Evolutionary conservation across 1,140 invertebrate species (phyloP).

Genomic region (Trachymyrmex septentrionalis): DNA sequence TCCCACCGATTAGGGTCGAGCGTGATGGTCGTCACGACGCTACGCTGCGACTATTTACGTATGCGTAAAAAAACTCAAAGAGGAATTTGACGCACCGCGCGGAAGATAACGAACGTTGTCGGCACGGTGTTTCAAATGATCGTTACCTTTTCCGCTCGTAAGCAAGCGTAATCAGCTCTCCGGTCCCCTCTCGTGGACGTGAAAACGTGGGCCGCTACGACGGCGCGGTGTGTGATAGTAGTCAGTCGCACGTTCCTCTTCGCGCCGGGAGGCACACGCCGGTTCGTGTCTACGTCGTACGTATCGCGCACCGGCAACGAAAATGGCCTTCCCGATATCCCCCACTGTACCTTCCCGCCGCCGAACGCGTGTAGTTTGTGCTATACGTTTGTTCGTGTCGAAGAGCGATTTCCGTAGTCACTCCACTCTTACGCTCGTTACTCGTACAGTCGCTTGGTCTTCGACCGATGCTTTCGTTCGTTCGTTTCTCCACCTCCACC

Average conservation of each 20-base stretch:
- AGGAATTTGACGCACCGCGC: not conserved
- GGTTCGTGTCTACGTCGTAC: conserved; percentile 59
- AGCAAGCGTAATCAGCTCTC: not conserved
- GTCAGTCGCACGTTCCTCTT: conserved; percentile 27
- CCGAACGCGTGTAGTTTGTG: conserved; percentile 44
- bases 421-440: conserved; percentile 31
- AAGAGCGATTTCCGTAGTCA: conserved; percentile 11
- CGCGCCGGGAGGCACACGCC: conserved; percentile 51
- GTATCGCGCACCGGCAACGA: conserved; percentile 64
- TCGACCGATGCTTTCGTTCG: conserved; percentile 70
- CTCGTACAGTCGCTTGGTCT: conserved; percentile 35
- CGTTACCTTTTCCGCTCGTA: conserved; percentile 44
- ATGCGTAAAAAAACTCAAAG: not conserved
- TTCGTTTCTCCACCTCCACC: conserved; percentile 55
- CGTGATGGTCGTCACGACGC: not conserved
- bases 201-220: not conserved
- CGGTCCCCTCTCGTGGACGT: conserved; percentile 3
- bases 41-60: not conserved
- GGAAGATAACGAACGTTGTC: not conserved
- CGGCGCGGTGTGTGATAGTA: not conserved
- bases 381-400: conserved; percentile 62
- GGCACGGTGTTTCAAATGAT: conserved; percentile 54
- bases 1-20: not conserved
- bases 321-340: conserved; percentile 74
- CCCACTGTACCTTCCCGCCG: conserved; percentile 49